Base-by-base conservation (phyloP, 2,113 vertebrate genomes). In the Tragelaphus scriptus region DNA sequence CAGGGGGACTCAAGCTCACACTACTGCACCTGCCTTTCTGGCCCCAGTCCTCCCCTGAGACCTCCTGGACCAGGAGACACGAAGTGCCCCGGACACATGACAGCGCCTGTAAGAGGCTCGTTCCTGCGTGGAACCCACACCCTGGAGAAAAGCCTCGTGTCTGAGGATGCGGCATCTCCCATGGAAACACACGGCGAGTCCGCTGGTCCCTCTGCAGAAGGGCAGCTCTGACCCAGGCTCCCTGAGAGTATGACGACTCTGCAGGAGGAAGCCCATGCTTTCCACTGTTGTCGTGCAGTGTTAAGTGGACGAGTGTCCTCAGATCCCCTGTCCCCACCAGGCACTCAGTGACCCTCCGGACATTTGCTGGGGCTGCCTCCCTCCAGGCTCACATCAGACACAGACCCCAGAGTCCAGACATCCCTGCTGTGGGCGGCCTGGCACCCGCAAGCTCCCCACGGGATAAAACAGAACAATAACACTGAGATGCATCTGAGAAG, bases 391-490 rank as follows among this genome's bases (percentile, higher is more conserved):
- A 1, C 3, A 51, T 14, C 49, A 82, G 30, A 55, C 47, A 32
- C 49, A n/a, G 47, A 81, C 49, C 6, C 80, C 11, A 32, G 5
- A n/a, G 49, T 30, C 9, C 28, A 82, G 30, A 23, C 10, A 49
- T 1, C 26, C 5, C 30, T 32, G 9, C 10, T 82, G 49, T 6
- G 25, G 8, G 49, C 0, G 8, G 17, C 40, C 17, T 12, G 0
- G 17, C 28, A 17, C 2, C 17, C 0, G 2, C 80, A 82, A 53
- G 80, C 15, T 49, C 36, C 5, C 2, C 80, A 19, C 1, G 0
- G 3, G 19, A 36, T 19, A 5, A 17, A 58, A 36, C 3, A 7
- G 32, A 11, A 53, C 26, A 19, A 9, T 7, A n/a, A 4, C 19
- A 7, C 2, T 2, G 8, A 53, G 13, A 9, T 30, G 80, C 13